Evolutionary conservation across 2,113 vertebrate species (phyloP), one percentile per base, ranked within the genome.

Genomic region (Catharus fuscescens): DNA sequence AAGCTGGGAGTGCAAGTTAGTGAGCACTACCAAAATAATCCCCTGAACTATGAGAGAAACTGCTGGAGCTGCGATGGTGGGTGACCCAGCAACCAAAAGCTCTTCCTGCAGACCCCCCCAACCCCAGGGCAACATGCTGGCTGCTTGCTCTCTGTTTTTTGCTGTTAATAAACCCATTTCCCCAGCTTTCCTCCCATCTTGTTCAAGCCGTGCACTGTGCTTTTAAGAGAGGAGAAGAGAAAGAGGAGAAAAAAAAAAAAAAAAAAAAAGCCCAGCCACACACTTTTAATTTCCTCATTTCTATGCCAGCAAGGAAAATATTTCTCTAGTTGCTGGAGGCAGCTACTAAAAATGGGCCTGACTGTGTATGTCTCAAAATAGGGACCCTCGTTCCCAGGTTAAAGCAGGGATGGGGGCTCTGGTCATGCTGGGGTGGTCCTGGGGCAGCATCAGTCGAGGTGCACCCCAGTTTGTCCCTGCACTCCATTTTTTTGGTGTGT

Each of bases 261-360:
- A 17, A 12, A 26, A 57, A 36, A 17, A 15, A 40, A 14, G 0
- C 38, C 45, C 77, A 86, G 66, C 74, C 73, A 31, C 84, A 71
- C 31, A 60, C 73, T 92, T 70, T 69, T 84, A 92, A 91, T 95
- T 95, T 94, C 87, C 83, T 90, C 83, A 87, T 96, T 95, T 93
- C 86, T 45, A 14, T 44, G 44, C 87, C 80, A 91, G 93, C 8
- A 0, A 88, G 88, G 91, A 97, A 96, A 96, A 69, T 95, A 95
- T 91, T 96, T 95, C 89, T 94, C 31, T 72, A 74, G 82, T 96
- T 60, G 91, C 92, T 92, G 70, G 50, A 96, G 89, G 93, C 86
- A 93, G 77, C 78, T 80, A 67, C 91, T 93, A 95, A 96, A 93
- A 94, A 92, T 48, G 89, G 70, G 57, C 17, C 74, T 80, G 66